A percentile compares a stretch with the other conserved stretches of the same genome.
Evolutionary conservation across 2,797 vertebrate species (phyloP).

Genomic region (Garrulus glandarius): DNA sequence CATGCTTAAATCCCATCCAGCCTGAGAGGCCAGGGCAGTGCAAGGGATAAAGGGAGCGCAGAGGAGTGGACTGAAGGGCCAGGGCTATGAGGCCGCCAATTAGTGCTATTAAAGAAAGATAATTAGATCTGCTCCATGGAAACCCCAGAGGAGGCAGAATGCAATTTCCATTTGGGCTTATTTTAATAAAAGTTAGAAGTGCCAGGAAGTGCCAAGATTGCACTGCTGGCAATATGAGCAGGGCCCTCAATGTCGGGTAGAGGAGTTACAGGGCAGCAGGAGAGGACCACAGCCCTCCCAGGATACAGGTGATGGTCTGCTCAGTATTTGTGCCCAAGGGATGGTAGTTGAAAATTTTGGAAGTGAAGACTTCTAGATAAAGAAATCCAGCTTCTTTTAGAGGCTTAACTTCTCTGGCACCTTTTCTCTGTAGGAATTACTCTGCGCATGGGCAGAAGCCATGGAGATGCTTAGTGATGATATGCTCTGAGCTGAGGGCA

Average conservation of each 20-base stretch:
- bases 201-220: not conserved
- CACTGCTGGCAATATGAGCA: not conserved
- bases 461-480: not conserved
- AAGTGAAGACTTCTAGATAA: not conserved
- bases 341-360: not conserved
- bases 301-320: fast-evolving
- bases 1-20: constrained; percentile 36
- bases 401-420: not conserved
- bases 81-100: constrained; percentile 67
- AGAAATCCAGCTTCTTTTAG: not conserved
- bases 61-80: constrained; percentile 51
- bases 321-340: not conserved
- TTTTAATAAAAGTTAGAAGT: constrained; percentile 52
- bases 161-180: constrained; percentile 51
- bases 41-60: constrained; percentile 7
- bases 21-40: constrained; percentile 14
- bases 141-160: constrained; percentile 61
- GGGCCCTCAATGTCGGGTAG: not conserved
- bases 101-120: constrained; percentile 74
- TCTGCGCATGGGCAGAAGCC: not conserved
- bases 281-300: not conserved
- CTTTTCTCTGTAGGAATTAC: not conserved
- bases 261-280: not conserved
- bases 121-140: constrained; percentile 76
- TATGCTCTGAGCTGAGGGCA: not conserved